A percentile compares a stretch with the other conserved stretches of the same genome.
Evolutionary conservation across 2,113 vertebrate genomes (phyloP).

Genomic region (Naja naja): DNA sequence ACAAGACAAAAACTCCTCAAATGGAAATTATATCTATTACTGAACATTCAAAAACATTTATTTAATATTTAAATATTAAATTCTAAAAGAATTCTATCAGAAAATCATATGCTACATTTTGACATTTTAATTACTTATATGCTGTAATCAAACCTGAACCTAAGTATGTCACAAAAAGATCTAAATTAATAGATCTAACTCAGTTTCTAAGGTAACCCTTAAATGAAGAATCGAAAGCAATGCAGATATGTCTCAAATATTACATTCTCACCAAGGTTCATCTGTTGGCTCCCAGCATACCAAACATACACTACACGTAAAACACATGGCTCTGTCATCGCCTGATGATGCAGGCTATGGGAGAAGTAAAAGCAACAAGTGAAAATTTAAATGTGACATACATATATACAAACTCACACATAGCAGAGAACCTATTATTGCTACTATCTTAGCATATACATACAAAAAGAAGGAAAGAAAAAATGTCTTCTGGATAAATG

Average conservation of each 20-base stretch:
- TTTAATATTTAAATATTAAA: background rate
- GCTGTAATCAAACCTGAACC: background rate
- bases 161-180: background rate
- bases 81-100: background rate
- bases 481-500: background rate
- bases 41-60: background rate
- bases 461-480: background rate
- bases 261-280: slow-evolving; percentile 88
- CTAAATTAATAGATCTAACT: background rate
- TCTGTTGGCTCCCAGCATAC: slow-evolving; percentile 99
- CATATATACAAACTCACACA: background rate
- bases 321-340: slow-evolving; percentile 98
- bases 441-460: background rate
- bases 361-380: background rate
- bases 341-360: slow-evolving; percentile 93
- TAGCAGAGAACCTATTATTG: background rate
- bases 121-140: background rate
- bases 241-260: slow-evolving; percentile 1
- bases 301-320: slow-evolving; percentile 97
- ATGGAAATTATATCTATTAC: background rate
- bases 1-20: background rate
- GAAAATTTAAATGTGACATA: background rate
- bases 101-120: background rate
- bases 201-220: background rate
- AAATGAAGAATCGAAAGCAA: slow-evolving; percentile 7